phyloP scores from a whole-genome alignment of 2,113 vertebrate species.

The Trichomycterus rosablanca region DNA sequence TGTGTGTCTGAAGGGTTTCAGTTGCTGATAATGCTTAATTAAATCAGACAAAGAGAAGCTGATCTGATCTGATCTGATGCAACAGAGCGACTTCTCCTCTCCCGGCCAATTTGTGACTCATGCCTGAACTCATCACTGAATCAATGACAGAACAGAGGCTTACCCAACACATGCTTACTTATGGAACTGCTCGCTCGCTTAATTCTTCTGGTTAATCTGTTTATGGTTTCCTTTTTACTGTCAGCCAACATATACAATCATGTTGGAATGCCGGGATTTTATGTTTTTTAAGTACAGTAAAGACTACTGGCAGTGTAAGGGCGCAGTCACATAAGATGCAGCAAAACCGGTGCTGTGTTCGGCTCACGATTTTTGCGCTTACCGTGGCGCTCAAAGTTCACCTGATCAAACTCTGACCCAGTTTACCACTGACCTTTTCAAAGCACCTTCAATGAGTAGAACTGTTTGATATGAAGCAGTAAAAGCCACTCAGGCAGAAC shows the following conservation, averaged over 20 bases:
- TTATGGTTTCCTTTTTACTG: neutral
- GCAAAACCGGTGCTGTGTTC: no score
- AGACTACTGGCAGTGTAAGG: no score
- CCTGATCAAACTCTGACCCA: no score
- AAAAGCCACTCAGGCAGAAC: no score
- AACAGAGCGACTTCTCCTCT: neutral
- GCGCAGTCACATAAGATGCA: no score
- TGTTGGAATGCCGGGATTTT: no score
- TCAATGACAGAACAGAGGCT: slow-evolving; percentile 44
- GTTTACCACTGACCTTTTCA: no score
- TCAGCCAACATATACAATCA: neutral
- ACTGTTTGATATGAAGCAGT: no score
- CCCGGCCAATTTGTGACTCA: slow-evolving; percentile 41
- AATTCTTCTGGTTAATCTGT: slow-evolving; percentile 10
- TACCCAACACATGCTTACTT: slow-evolving; percentile 23
- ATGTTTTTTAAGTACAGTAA: no score
- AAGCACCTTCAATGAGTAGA: no score
- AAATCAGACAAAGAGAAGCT: slow-evolving; percentile 31
- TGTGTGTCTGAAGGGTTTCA: slow-evolving; percentile 6
- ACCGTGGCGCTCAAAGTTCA: no score
- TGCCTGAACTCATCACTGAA: slow-evolving; percentile 42
- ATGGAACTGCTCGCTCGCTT: neutral
- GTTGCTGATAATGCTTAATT: slow-evolving; percentile 30
- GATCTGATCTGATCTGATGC: slow-evolving; percentile 25
- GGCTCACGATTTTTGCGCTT: no score